A percentile compares a stretch with the other conserved stretches of the same genome.
Conservation (phyloP, 2,113 vertebrate genomes). For the Sceloporus tristichus region DNA sequence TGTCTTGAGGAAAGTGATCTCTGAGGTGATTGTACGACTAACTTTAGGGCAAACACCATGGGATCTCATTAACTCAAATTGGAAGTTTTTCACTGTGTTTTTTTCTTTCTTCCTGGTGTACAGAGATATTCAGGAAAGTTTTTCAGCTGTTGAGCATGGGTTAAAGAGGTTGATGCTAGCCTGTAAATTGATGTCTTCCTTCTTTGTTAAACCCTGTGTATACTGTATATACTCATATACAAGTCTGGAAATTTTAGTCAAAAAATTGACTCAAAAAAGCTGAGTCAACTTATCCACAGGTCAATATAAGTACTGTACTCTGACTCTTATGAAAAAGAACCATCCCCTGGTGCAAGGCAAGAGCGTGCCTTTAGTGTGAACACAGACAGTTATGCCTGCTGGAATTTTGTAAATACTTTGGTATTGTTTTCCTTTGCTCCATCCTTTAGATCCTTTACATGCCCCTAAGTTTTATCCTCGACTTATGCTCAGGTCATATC, state of each 20-base stretch:
- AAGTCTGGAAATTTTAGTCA: too few species aligned
- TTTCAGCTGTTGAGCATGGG: neutral
- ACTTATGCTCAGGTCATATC: too few species aligned
- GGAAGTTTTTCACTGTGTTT: neutral
- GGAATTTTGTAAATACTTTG: too few species aligned
- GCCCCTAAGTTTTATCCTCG: too few species aligned
- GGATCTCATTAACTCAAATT: slow-evolving; percentile 31
- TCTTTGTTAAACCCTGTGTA: neutral
- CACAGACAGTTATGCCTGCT: too few species aligned
- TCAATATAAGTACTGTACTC: too few species aligned
- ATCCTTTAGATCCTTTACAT: too few species aligned
- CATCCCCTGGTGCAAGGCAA: too few species aligned
- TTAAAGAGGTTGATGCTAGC: neutral
- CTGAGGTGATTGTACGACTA: neutral
- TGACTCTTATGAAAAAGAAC: too few species aligned
- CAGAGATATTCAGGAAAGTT: neutral
- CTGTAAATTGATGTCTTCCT: neutral
- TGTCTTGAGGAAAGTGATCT: neutral
- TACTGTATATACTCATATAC: neutral
- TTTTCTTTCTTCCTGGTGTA: neutral
- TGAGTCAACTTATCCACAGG: neutral
- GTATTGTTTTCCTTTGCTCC: too few species aligned
- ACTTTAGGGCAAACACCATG: slow-evolving; percentile 5
- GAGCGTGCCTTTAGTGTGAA: too few species aligned
- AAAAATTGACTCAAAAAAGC: too few species aligned